These are phyloP conservation scores for Diaphora mendica DNA, from an alignment of 2,888 invertebrate genomes.

Conservation along the genomic window DNA sequence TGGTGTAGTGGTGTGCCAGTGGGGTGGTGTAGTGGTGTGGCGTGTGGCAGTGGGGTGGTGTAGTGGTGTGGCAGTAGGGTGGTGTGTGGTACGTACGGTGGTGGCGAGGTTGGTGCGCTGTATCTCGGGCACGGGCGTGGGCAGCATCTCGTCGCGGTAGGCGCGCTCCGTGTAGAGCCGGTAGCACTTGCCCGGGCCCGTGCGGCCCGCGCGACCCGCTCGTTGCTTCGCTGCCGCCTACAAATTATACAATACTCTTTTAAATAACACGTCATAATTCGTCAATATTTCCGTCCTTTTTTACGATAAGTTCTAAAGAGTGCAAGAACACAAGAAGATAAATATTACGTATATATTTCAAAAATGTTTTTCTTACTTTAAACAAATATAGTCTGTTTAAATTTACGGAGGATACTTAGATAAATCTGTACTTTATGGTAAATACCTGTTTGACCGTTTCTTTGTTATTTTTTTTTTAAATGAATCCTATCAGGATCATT, in stretches of 20 bases:
- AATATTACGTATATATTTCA: too few species aligned
- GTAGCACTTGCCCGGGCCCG: constrained; percentile 99
- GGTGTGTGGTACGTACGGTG: constrained; percentile 84
- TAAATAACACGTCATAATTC: background rate
- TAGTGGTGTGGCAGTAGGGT: too few species aligned
- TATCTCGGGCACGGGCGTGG: constrained; percentile 99
- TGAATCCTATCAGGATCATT: too few species aligned
- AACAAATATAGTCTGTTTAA: background rate
- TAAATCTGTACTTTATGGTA: too few species aligned
- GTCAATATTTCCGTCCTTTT: too few species aligned
- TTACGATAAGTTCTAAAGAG: too few species aligned
- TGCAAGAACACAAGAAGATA: too few species aligned
- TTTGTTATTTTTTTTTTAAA: too few species aligned
- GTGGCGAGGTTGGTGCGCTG: constrained; percentile 99
- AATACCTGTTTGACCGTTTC: too few species aligned
- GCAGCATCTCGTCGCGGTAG: constrained; percentile 99
- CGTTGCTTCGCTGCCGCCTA: constrained; percentile 98
- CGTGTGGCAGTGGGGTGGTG: background rate
- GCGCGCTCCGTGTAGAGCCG: constrained; percentile 99
- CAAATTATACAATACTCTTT: background rate
- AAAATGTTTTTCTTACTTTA: too few species aligned
- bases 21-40: constrained; percentile 83
- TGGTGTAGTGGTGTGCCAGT: background rate
- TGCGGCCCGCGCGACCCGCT: constrained; percentile 98
- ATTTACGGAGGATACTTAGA: too few species aligned